Evolutionary conservation across 1,140 invertebrate species (phyloP).

Genomic region (Pentalonia nigronervosa): DNA sequence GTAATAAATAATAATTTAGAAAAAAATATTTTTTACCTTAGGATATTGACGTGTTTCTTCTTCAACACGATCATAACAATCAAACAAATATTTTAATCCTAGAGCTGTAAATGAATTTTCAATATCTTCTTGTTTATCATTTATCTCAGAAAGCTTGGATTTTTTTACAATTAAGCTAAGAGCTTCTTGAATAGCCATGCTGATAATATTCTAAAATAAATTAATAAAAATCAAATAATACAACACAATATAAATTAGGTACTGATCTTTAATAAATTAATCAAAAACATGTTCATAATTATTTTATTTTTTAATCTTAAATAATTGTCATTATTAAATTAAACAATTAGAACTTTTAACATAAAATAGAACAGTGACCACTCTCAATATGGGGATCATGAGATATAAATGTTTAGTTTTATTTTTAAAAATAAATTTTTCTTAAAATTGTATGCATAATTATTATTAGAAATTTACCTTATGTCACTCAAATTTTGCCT

Average conservation of each 20-base stretch:
- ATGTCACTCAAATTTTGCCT: too few species aligned
- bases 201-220: constrained; percentile 34
- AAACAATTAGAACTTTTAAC: too few species aligned
- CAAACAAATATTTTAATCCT: constrained; percentile 36
- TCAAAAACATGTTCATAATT: neutral
- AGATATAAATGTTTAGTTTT: too few species aligned
- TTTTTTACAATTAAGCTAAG: neutral
- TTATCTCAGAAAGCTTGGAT: neutral
- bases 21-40: constrained; percentile 67
- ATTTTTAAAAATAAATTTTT: too few species aligned
- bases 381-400: too few species aligned
- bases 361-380: too few species aligned
- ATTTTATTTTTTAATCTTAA: too few species aligned
- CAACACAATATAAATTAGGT: neutral
- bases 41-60: constrained; percentile 76
- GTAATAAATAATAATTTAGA: neutral
- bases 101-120: neutral
- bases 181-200: constrained; percentile 41
- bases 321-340: too few species aligned
- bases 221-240: constrained; percentile 64
- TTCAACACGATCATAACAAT: constrained; percentile 72
- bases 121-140: neutral
- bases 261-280: too few species aligned
- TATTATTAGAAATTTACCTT: too few species aligned
- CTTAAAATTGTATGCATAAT: too few species aligned